These are phyloP conservation scores for Platyura marginata DNA, from an alignment of 1,140 invertebrate genomes.

Conservation along the genomic window DNA sequence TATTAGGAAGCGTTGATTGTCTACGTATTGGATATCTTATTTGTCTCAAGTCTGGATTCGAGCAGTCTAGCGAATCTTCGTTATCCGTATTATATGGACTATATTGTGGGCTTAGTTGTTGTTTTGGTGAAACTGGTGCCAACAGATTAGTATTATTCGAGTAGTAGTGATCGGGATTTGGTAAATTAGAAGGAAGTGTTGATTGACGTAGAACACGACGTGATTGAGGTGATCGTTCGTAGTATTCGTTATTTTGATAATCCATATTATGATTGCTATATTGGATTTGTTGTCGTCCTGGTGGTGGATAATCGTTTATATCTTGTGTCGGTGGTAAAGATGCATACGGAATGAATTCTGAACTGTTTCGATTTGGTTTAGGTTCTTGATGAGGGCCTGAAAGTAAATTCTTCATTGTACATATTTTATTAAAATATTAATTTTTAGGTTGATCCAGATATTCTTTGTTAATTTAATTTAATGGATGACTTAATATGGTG, in stretches of 20 bases:
- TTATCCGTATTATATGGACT: constrained; percentile 22
- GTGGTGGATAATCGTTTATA: too few species aligned
- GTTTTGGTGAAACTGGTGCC: constrained; percentile 20
- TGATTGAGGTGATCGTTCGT: constrained; percentile 5
- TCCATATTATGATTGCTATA: constrained; percentile 1
- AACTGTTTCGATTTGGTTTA: too few species aligned
- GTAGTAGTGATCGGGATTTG: constrained; percentile 11
- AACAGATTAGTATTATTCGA: constrained; percentile 20
- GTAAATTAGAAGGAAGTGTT: constrained; percentile 15
- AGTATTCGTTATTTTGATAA: constrained; percentile 3
- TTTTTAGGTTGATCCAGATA: too few species aligned
- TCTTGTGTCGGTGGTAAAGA: too few species aligned
- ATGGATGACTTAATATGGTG: too few species aligned
- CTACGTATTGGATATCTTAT: constrained; percentile 13
- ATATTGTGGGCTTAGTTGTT: constrained; percentile 20
- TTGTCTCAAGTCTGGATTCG: constrained; percentile 14
- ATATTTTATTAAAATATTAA: too few species aligned
- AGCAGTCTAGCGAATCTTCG: constrained; percentile 16
- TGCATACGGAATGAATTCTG: too few species aligned
- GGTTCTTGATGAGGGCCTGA: too few species aligned
- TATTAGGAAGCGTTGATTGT: constrained; percentile 21
- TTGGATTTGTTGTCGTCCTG: not conserved
- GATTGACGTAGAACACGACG: constrained; percentile 22
- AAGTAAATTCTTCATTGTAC: too few species aligned
- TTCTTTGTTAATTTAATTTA: too few species aligned